Evolutionary conservation across 2,113 vertebrate genomes (phyloP).

Genomic region (Pituophis catenifer): DNA sequence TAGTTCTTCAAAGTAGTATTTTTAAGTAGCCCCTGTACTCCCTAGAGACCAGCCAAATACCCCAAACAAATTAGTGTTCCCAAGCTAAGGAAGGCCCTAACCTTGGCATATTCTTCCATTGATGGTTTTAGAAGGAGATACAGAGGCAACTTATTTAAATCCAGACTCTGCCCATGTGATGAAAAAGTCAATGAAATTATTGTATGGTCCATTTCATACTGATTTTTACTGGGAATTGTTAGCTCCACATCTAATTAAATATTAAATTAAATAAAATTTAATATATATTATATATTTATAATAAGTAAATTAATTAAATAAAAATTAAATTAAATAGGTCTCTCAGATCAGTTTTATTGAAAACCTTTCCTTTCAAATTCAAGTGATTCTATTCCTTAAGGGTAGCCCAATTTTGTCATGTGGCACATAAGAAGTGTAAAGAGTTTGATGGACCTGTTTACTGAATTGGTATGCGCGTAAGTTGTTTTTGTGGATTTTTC

Average conservation of each 20-base stretch:
- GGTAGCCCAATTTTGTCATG: background rate
- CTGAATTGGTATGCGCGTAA: background rate
- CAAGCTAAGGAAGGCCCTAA: background rate
- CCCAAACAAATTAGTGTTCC: background rate
- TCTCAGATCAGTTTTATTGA: background rate
- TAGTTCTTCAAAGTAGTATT: background rate
- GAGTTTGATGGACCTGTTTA: background rate
- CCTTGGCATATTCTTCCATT: background rate
- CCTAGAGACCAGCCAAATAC: background rate
- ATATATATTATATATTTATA: too few relatives aligned
- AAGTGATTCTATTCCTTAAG: background rate
- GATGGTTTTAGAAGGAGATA: background rate
- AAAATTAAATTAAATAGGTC: background rate
- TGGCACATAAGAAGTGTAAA: background rate
- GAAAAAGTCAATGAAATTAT: background rate
- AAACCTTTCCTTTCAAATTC: background rate
- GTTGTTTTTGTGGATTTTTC: background rate
- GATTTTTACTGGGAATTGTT: background rate
- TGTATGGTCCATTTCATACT: background rate
- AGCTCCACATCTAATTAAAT: background rate
- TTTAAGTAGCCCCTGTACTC: background rate
- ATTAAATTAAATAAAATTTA: background rate
- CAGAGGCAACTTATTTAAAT: background rate
- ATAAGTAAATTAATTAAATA: too few relatives aligned
- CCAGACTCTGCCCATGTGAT: background rate